Conservation (phyloP, 2,113 vertebrate genomes). For the Sylvia atricapilla region DNA sequence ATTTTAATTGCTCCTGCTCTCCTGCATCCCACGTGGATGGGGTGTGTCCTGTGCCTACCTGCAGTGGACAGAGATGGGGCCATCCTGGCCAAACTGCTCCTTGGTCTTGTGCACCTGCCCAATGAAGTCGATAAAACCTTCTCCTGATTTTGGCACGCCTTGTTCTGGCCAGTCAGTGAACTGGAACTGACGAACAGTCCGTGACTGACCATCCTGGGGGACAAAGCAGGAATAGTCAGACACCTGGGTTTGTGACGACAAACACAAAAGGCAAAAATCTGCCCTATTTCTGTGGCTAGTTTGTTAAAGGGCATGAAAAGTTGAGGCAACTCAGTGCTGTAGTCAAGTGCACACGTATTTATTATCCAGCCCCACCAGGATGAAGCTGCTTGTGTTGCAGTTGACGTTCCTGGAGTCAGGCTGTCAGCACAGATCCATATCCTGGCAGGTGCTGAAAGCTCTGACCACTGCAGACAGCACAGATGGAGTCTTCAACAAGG, state of each 20-base stretch:
- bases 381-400: background rate
- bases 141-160: constrained; percentile 95
- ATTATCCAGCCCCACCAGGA: background rate
- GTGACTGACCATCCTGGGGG: constrained; percentile 92
- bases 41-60: constrained; percentile 70
- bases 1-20: background rate
- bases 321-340: background rate
- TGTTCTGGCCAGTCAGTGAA: constrained; percentile 98
- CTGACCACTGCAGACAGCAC: background rate
- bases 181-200: constrained; percentile 98
- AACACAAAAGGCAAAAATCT: background rate
- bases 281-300: no score
- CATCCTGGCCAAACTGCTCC: constrained; percentile 98
- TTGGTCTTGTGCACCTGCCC: constrained; percentile 99
- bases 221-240: fast-evolving
- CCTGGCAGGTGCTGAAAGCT: background rate
- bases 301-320: background rate
- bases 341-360: background rate
- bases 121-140: constrained; percentile 97
- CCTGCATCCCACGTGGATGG: fast-evolving
- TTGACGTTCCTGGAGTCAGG: background rate
- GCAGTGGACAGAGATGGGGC: constrained; percentile 98
- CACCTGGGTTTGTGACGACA: background rate
- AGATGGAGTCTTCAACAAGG: background rate
- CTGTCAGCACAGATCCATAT: background rate